Evolutionary conservation across 2,888 invertebrate genomes (phyloP), one percentile per base, ranked within the genome.

Genomic region (Buathra laborator): DNA sequence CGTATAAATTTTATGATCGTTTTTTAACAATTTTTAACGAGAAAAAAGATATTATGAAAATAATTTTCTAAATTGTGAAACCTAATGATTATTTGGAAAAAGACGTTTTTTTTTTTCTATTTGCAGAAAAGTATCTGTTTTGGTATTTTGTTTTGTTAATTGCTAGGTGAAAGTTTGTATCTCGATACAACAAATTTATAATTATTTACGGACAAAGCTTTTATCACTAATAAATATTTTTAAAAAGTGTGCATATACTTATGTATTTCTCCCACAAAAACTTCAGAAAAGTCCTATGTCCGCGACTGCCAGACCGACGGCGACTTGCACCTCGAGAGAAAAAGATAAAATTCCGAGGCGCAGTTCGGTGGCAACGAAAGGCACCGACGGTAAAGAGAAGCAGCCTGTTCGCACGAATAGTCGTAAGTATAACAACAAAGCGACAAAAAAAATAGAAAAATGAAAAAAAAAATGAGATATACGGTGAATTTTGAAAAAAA

Each of bases 291-390:
- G 90, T 88, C 89, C 91, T 68, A 85, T 89, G 80, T 89, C 90
- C 29, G 89, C 90, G 59, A 86, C 87, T 80, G 88, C 86, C 82
- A 83, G 88, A 81, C 88, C 77, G 68, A 66, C 83, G 9, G 68
- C 88, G 29, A 88, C 89, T 78, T 90, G 88, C 81, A 92, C 93
- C 72, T 90, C 92, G 81, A 90, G 92, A 86, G 93, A 94, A 84
- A 93, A 92, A 82, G 96, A 96, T 94, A 96, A 96, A 92, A 96
- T 95, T 91, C 94, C 95, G 88, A 96, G 96, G 93, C 95, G 96
- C 86, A 96, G 95, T 94, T 96, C 96, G 88, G 96, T 29, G 0
- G 16, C 83, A n/a, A 83, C 72, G 24, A 86, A 83, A 75, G 79
- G 72, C n/a, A 67, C 81, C 16, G 87, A 85, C 29, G 66, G 64